Percentiles rank a stretch among this genome's conserved stretches.
Conservation (phyloP, 2,888 invertebrate genomes). For the Aleiodes alternator region DNA sequence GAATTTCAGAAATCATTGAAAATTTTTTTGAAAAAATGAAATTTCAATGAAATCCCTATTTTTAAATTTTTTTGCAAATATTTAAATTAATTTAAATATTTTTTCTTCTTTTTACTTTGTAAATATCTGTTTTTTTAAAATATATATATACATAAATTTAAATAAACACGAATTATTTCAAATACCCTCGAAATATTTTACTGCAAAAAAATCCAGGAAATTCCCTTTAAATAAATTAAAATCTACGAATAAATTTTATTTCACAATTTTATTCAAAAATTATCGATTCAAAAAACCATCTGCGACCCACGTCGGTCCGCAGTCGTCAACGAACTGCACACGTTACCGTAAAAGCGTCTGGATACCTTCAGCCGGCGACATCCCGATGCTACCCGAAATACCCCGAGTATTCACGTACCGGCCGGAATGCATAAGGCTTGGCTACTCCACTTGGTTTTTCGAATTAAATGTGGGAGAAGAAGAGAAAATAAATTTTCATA, state of each 20-base stretch:
- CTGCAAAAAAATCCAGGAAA: background rate
- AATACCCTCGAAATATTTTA: too few species aligned
- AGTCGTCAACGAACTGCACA: constrained; percentile 65
- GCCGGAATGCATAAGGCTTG: background rate
- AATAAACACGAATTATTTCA: too few species aligned
- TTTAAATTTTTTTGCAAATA: background rate
- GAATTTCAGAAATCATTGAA: background rate
- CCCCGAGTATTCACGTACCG: constrained; percentile 31
- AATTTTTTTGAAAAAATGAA: background rate
- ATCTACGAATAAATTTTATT: background rate
- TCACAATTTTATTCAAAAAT: background rate
- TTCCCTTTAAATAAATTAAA: background rate
- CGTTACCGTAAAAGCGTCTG: constrained; percentile 53
- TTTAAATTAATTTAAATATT: too few species aligned
- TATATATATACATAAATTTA: too few species aligned
- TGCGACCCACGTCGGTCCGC: constrained; percentile 47
- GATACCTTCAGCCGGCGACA: constrained; percentile 35
- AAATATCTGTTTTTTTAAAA: too few species aligned
- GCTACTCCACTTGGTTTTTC: background rate
- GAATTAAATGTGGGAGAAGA: background rate
- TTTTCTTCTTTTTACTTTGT: too few species aligned
- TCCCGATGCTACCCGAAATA: constrained; percentile 35
- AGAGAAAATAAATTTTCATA: background rate
- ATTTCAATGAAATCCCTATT: background rate
- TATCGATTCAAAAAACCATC: too few species aligned